Conservation (phyloP, 2,888 invertebrate species). For the Balanococcus diminutus region DNA sequence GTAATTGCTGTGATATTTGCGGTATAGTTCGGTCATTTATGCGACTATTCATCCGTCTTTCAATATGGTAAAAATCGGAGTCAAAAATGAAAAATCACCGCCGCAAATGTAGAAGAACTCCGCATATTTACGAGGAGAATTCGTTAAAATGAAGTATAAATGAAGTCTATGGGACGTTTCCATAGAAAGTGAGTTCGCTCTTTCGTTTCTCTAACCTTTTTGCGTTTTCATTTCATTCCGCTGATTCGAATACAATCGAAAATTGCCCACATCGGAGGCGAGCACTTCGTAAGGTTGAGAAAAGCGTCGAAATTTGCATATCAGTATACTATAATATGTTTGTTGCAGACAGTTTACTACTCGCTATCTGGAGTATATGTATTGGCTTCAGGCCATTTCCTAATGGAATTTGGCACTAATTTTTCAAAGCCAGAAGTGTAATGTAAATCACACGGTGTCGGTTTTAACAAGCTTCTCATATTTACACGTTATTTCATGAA, state of each 20-base stretch:
- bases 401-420: slow-evolving; percentile 41
- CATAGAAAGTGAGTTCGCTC: slow-evolving; percentile 47
- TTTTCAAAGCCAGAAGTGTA: slow-evolving; percentile 7
- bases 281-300: not conserved
- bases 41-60: slow-evolving; percentile 35
- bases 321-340: too few relatives aligned
- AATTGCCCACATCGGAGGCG: not conserved
- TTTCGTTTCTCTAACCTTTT: not conserved
- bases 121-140: slow-evolving; percentile 22
- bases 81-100: slow-evolving; percentile 45
- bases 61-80: slow-evolving; percentile 38
- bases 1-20: slow-evolving; percentile 43
- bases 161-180: slow-evolving; percentile 55
- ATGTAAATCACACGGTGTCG: not conserved
- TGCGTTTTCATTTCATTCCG: not conserved
- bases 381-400: slow-evolving; percentile 19
- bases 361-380: slow-evolving; percentile 19
- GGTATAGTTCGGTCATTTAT: slow-evolving; percentile 23
- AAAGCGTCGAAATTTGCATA: not conserved
- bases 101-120: slow-evolving; percentile 31
- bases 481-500: not conserved
- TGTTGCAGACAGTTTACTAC: not conserved
- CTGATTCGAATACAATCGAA: not conserved
- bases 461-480: not conserved
- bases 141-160: slow-evolving; percentile 54